These are phyloP conservation scores for Lucinisca nassula DNA, from an alignment of 2,888 invertebrate genomes.

Conservation along the genomic window DNA sequence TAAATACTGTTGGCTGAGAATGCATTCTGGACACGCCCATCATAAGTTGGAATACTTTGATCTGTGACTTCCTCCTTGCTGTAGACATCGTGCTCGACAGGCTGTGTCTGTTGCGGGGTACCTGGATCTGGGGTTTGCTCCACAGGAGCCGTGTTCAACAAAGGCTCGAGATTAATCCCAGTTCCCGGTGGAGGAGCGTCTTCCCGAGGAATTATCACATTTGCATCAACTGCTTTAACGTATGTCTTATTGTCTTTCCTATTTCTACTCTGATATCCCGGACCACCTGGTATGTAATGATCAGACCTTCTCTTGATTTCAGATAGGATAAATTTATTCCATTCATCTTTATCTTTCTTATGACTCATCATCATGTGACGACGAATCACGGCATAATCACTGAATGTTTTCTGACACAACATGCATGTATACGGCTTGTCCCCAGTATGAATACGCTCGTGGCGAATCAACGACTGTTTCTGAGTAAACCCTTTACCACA, in stretches of 20 bases:
- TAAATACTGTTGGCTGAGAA: neutral
- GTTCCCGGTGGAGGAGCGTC: neutral
- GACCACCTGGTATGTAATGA: slow-evolving; percentile 52
- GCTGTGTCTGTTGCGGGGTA: neutral
- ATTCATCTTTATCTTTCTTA: slow-evolving; percentile 77
- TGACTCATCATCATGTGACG: slow-evolving; percentile 83
- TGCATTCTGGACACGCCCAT: neutral
- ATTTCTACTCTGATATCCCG: slow-evolving; percentile 39
- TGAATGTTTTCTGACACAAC: slow-evolving; percentile 86
- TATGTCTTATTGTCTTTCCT: neutral
- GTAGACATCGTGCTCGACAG: neutral
- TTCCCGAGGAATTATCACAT: neutral
- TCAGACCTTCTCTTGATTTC: slow-evolving; percentile 20
- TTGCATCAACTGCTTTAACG: slow-evolving; percentile 1
- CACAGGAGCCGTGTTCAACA: neutral
- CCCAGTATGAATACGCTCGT: slow-evolving; percentile 88
- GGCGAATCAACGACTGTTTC: slow-evolving; percentile 88
- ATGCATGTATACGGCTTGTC: slow-evolving; percentile 87
- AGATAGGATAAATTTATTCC: slow-evolving; percentile 72
- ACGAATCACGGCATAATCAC: slow-evolving; percentile 81
- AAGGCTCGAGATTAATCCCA: neutral
- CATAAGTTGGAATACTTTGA: neutral
- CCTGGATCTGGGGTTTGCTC: neutral
- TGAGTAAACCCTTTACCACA: slow-evolving; percentile 88
- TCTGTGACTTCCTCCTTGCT: neutral